These are phyloP conservation scores for Perca flavescens DNA, from an alignment of 2,113 vertebrate genomes.

Conservation along the genomic window DNA sequence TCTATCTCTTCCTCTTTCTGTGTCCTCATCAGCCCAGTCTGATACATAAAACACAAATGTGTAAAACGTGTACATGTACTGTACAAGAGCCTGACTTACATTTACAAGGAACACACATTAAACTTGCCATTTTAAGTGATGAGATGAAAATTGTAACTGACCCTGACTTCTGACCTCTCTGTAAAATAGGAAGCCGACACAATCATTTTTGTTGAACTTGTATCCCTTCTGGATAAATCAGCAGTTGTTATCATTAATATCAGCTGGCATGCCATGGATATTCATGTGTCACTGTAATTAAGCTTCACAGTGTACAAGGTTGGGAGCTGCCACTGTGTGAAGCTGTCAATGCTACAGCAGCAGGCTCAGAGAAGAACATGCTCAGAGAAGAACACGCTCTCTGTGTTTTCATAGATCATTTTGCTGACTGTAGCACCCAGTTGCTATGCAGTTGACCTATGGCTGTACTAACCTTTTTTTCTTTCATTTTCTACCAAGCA, in stretches of 20 bases:
- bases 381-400: constrained; percentile 45
- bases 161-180: constrained; percentile 27
- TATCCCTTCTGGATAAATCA: constrained; percentile 47
- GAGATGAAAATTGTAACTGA: constrained; percentile 12
- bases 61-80: neutral
- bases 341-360: constrained; percentile 55
- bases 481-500: constrained; percentile 52
- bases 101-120: neutral
- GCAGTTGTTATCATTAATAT: constrained; percentile 36
- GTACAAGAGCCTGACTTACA: neutral
- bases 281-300: constrained; percentile 66
- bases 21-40: neutral
- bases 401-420: constrained; percentile 75
- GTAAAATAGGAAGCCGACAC: constrained; percentile 1
- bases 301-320: constrained; percentile 39
- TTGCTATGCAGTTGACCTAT: constrained; percentile 82
- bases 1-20: constrained; percentile 14
- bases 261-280: constrained; percentile 47
- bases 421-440: constrained; percentile 66
- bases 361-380: constrained; percentile 45
- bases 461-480: constrained; percentile 62
- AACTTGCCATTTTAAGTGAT: neutral
- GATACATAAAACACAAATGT: neutral
- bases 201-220: constrained; percentile 17
- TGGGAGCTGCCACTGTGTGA: constrained; percentile 41